These are phyloP conservation scores for Callosobruchus maculatus DNA, from an alignment of 2,888 invertebrate genomes.

Conservation along the genomic window DNA sequence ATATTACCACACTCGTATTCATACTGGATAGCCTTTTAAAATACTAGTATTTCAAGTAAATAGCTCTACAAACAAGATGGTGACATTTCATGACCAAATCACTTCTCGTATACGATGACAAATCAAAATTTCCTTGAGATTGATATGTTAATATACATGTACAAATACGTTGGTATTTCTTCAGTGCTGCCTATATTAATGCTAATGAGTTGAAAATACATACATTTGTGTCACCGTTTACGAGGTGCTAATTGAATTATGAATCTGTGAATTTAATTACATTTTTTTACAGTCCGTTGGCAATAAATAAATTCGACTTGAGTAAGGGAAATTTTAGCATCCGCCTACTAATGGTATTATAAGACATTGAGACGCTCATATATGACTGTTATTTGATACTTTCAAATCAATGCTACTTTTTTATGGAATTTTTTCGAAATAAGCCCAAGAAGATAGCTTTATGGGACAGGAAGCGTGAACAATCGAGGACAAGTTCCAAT, in stretches of 20 bases:
- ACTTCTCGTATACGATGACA: not conserved
- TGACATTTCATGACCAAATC: not conserved
- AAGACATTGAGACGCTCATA: too few relatives aligned
- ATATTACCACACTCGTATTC: not conserved
- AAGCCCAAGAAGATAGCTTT: too few relatives aligned
- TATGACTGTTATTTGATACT: too few relatives aligned
- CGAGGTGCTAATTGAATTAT: not conserved
- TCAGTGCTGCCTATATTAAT: not conserved
- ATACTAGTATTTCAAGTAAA: not conserved
- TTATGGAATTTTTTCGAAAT: too few relatives aligned
- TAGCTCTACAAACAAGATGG: not conserved
- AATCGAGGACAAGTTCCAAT: too few relatives aligned
- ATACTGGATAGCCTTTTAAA: not conserved
- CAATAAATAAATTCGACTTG: not conserved
- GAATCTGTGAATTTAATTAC: not conserved
- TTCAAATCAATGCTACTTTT: too few relatives aligned
- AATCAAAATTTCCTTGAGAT: not conserved
- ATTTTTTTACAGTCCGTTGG: not conserved
- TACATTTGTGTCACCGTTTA: not conserved
- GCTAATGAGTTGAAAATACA: not conserved
- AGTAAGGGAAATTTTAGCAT: not conserved
- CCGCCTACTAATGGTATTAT: not conserved
- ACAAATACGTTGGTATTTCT: not conserved
- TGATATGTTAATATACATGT: not conserved
- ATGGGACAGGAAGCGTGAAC: too few relatives aligned